phyloP scores from a whole-genome alignment of 2,888 invertebrate genomes.

The Hofmannophila pseudospretella region DNA sequence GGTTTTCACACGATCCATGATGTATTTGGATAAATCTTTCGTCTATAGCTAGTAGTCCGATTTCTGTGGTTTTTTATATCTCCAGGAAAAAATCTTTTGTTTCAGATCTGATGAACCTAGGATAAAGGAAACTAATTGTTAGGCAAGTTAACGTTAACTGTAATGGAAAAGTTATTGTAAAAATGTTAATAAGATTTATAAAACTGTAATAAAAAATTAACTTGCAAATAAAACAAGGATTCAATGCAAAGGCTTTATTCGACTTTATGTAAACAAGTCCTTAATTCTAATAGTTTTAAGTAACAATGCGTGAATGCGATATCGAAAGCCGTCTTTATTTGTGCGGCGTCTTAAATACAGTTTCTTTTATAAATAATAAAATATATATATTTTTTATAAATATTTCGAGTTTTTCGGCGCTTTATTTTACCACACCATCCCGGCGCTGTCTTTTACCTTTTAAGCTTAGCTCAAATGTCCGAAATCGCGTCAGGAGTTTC shows the following conservation, averaged over 20 bases:
- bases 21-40: no score
- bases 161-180: no score
- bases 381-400: slow-evolving; percentile 27
- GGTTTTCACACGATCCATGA: no score
- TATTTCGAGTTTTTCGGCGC: slow-evolving; percentile 25
- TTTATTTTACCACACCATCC: slow-evolving; percentile 16
- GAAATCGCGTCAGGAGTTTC: no score
- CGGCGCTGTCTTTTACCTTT: no score
- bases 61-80: no score
- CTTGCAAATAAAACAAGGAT: slow-evolving; percentile 47
- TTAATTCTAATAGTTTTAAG: slow-evolving; percentile 68
- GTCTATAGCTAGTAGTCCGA: no score
- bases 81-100: not conserved
- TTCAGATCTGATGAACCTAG: not conserved
- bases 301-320: slow-evolving; percentile 69
- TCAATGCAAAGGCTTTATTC: slow-evolving; percentile 75
- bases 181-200: no score
- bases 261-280: slow-evolving; percentile 64
- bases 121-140: not conserved
- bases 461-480: no score
- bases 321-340: slow-evolving; percentile 43
- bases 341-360: slow-evolving; percentile 45
- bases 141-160: no score
- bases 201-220: no score
- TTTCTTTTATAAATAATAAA: slow-evolving; percentile 38